A percentile compares a stretch with the other conserved stretches of the same genome.
Conservation (phyloP, 2,113 vertebrate genomes). For the Rhadina sibilatrix region DNA sequence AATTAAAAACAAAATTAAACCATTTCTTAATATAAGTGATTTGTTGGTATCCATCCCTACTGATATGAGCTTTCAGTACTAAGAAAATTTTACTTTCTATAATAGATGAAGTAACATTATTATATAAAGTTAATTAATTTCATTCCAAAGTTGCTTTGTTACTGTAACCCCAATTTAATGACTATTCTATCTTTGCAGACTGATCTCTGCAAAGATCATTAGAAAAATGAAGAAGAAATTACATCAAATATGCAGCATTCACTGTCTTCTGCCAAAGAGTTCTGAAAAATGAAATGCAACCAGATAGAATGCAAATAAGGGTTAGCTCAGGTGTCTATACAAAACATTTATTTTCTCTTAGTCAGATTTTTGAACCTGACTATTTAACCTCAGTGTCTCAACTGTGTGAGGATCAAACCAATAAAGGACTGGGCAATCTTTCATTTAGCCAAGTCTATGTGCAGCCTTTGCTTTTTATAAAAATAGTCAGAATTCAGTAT, state of each 20-base stretch:
- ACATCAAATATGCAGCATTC: background rate
- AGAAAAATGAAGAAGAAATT: background rate
- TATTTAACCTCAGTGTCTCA: background rate
- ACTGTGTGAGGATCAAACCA: rapidly evolving
- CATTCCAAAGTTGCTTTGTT: background rate
- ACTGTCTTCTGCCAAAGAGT: background rate
- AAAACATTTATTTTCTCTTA: background rate
- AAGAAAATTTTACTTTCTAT: background rate
- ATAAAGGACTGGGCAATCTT: background rate
- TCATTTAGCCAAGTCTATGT: background rate
- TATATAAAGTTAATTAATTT: background rate
- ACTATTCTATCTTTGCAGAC: background rate
- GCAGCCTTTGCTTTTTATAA: background rate
- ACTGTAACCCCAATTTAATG: background rate
- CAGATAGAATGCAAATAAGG: background rate
- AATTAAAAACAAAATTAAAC: background rate
- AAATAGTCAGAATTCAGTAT: background rate
- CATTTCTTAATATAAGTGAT: background rate
- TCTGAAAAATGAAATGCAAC: background rate
- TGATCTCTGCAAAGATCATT: background rate
- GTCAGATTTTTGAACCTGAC: background rate
- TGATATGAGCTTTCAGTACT: background rate
- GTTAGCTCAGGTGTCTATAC: background rate
- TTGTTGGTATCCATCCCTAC: background rate
- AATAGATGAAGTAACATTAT: background rate